Evolutionary conservation across 2,888 invertebrate species (phyloP).

Genomic region (Drosophila planitibia): DNA sequence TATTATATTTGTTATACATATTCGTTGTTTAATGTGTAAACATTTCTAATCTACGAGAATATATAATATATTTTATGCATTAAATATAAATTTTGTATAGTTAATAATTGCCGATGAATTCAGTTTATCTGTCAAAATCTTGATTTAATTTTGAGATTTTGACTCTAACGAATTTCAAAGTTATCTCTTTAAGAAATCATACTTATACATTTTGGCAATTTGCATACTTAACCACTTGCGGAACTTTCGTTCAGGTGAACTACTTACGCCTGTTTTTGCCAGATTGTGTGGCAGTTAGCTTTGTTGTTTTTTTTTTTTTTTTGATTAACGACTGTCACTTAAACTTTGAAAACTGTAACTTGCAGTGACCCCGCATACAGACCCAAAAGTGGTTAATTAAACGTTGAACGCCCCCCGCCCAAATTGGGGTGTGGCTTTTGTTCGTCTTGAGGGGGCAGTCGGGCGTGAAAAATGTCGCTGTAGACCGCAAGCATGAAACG

Average conservation of each 20-base stretch:
- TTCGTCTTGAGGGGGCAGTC: slow-evolving; percentile 26
- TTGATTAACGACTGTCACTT: neutral
- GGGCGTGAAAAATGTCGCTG: slow-evolving; percentile 57
- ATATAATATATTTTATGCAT: neutral
- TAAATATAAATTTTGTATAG: neutral
- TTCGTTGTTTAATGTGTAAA: neutral
- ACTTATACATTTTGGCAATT: neutral
- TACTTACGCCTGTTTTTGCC: slow-evolving; percentile 3
- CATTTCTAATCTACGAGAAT: neutral
- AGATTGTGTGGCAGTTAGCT: neutral
- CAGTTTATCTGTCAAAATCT: neutral
- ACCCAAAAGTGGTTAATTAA: slow-evolving; percentile 57
- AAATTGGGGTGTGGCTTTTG: slow-evolving; percentile 32
- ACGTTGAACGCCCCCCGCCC: slow-evolving; percentile 36
- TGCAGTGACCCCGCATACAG: slow-evolving; percentile 26
- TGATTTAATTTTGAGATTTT: neutral
- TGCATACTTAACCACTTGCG: slow-evolving; percentile 19
- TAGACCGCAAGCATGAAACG: slow-evolving; percentile 37
- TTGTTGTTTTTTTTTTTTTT: neutral
- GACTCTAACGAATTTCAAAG: neutral
- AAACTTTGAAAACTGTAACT: neutral
- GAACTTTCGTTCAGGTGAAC: slow-evolving; percentile 35
- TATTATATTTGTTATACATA: too few relatives aligned
- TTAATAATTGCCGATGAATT: neutral
- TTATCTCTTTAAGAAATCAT: neutral